Base-by-base conservation (phyloP, 2,888 invertebrate genomes). In the Leptopilina myrica region DNA sequence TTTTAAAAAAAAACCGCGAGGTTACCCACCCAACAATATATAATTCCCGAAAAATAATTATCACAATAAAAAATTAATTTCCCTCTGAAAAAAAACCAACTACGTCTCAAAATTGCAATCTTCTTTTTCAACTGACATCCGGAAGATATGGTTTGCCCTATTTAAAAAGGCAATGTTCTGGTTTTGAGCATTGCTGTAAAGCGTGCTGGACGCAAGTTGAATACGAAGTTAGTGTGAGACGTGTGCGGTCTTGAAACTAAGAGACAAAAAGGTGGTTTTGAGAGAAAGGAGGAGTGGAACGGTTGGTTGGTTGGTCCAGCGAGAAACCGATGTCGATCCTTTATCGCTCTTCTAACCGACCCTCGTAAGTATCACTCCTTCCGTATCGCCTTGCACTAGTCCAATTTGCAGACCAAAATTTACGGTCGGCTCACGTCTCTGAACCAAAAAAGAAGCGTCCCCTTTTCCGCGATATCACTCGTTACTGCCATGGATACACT, bases 331-430 rank as follows among this genome's bases (percentile, higher is more conserved):
- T 79, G 78, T 79, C 80, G 76, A 82, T 80, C 79, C 76, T 78
- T 82, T 80, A 82, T 80, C 79, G 79, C 76, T 20, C 59, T 64
- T 75, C 79, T 82, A 80, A 80, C 76, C 69, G 59, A 76, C 76
- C 43, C 79, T 79, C 80, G 77, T 78, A 79, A 82, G 80, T 79
- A 80, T 66, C 76, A 64, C 69, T 80, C 76, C 77, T 78, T 78
- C 53, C 69, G 53, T 73, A 73, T 73, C 69, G 53, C 33, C 69
- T 73, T 56, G 69, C 69, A 56, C 56, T 73, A n/a, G 56, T 56
- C 78, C 79, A 82, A 80, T 82, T 80, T 82, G 78, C 78, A 75
- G 79, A 80, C 80, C 82, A 76, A 82, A 81, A 82, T 82, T 82
- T 82, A 82, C 79, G 79, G 79, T 78, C 79, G 77, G 79, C 78